Evolutionary conservation across 2,888 invertebrate species (phyloP), one percentile per base, ranked within the genome.

Genomic region (Emmelina monodactyla): DNA sequence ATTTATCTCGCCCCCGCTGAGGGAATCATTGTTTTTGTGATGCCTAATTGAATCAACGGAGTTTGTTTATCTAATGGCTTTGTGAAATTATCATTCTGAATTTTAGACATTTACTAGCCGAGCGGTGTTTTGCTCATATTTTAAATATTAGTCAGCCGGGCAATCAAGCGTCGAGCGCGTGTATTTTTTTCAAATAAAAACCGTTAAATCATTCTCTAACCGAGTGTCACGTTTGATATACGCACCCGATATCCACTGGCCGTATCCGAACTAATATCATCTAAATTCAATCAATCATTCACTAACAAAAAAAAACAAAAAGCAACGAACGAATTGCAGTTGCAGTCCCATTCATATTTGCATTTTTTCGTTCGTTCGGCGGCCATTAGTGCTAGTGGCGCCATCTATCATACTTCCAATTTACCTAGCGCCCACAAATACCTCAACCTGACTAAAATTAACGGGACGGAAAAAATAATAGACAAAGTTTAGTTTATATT

Each of bases 361-460:
- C 46, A 47, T 55, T 51, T 58, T 58, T 56, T 58, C 55, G 39
- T 37, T 4, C 11, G 4, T 25, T 25, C 6, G 25, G 9, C 25
- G 25, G 44, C 67, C 68, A 67, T 69, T 67, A 66, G 45, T 45
- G 37, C 60, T 53, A 54, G 34, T 48, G 47, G 50, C 34, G 54
- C 56, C 65, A 75, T 73, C 71, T 64, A 72, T 75, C 73, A 71
- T 65, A 65, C 67, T 69, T 66, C 68, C 75, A 76, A 73, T 75
- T 76, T 73, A 72, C 75, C 72, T 65, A 59, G 62, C 65, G 58
- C 58, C 71, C 71, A 72, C 73, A 72, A 72, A 73, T 73, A 69
- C 73, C 66, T 71, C 66, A 68, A 66, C 29, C 62, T 63, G 62
- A 53, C 61, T 58, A 51, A 53, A 57, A n/a, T n/a, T n/a, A n/a